Conservation (phyloP, 2,888 invertebrate genomes). For the Tigriopus californicus region DNA sequence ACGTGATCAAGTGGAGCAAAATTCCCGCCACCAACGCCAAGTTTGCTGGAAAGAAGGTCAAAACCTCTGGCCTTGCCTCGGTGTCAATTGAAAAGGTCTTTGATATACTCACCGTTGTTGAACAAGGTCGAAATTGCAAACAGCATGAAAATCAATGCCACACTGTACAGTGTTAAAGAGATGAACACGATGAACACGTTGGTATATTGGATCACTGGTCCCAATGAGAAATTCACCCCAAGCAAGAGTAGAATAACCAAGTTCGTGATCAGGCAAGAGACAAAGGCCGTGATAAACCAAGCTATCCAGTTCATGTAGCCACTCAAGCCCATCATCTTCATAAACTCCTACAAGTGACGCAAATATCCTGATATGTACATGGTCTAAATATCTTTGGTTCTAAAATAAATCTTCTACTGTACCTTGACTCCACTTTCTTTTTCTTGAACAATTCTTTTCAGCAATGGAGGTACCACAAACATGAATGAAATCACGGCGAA, state of each 20-base stretch:
- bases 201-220: conserved; percentile 47
- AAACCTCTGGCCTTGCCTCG: no score
- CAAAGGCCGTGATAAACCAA: conserved; percentile 60
- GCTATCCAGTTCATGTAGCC: conserved; percentile 69
- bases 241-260: conserved; percentile 26
- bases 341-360: conserved; percentile 39
- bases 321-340: conserved; percentile 76
- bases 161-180: conserved; percentile 48
- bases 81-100: no score
- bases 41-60: not conserved
- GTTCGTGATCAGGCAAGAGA: conserved; percentile 40
- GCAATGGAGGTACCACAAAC: conserved; percentile 34
- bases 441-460: conserved; percentile 39
- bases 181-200: conserved; percentile 46
- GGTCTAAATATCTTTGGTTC: no score
- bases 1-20: not conserved
- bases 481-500: conserved; percentile 31
- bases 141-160: conserved; percentile 50
- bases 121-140: conserved; percentile 63
- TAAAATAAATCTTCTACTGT: no score
- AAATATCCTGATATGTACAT: no score
- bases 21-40: not conserved
- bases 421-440: conserved; percentile 37
- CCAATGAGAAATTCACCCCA: conserved; percentile 25
- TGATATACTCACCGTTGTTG: conserved; percentile 43